These are phyloP conservation scores for Mylabris phalerata DNA, from an alignment of 1,140 invertebrate genomes.

Conservation along the genomic window DNA sequence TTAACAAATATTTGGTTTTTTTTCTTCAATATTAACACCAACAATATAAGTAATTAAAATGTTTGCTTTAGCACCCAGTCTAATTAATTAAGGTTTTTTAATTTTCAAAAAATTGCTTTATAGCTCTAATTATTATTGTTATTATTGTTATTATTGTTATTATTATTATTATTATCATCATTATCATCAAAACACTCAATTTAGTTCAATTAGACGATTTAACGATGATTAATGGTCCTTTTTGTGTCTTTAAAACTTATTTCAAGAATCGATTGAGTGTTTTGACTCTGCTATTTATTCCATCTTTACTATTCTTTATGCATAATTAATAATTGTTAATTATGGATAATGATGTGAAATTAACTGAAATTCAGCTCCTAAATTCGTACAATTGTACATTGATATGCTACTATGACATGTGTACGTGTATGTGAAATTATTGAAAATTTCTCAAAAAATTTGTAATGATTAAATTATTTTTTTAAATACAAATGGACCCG, in stretches of 20 bases:
- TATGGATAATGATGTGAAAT: not conserved
- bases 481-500: no score
- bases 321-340: no score
- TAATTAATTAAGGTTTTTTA: constrained; percentile 16
- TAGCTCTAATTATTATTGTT: no score
- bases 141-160: no score
- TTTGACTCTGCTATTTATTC: no score
- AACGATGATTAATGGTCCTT: no score
- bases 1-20: constrained; percentile 24
- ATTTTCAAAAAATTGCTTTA: not conserved
- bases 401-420: constrained; percentile 39
- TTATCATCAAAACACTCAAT: not conserved
- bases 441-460: constrained; percentile 1
- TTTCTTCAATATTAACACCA: constrained; percentile 27
- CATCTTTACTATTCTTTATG: no score
- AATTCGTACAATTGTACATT: constrained; percentile 12
- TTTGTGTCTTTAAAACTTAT: no score
- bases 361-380: not conserved
- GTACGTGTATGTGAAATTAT: constrained; percentile 13
- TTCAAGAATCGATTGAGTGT: no score
- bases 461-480: not conserved
- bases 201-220: not conserved
- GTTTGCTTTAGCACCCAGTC: constrained; percentile 31
- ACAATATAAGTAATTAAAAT: constrained; percentile 18
- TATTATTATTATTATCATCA: not conserved